Evolutionary conservation across 2,888 invertebrate genomes (phyloP).

Genomic region (Calameuta idolon): DNA sequence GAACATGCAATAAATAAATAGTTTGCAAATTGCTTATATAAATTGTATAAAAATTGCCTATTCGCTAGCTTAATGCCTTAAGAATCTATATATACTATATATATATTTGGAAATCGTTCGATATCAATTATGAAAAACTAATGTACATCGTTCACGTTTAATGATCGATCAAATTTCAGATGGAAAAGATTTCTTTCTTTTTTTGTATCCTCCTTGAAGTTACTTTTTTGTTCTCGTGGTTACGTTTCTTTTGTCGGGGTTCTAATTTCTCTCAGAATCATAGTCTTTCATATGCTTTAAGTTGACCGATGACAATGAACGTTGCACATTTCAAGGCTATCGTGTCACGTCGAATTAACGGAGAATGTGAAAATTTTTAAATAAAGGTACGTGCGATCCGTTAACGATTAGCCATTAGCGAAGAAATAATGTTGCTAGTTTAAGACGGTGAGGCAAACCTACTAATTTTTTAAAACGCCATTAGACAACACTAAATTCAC

Average conservation of each 20-base stretch:
- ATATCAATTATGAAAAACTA: neutral
- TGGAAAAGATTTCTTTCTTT: neutral
- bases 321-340: neutral
- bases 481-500: neutral
- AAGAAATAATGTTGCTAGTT: neutral
- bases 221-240: neutral
- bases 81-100: constrained; percentile 17
- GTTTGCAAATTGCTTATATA: constrained; percentile 43
- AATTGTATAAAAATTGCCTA: constrained; percentile 52
- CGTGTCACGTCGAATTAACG: neutral
- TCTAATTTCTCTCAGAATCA: neutral
- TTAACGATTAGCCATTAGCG: neutral
- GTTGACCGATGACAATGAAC: neutral
- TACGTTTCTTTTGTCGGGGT: neutral
- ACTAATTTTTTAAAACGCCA: neutral
- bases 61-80: constrained; percentile 44
- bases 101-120: neutral
- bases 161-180: neutral
- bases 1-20: constrained; percentile 45
- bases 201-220: constrained; percentile 4
- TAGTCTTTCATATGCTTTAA: neutral
- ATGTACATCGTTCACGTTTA: neutral
- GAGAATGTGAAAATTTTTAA: neutral
- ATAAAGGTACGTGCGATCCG: neutral
- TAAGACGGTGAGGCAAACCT: neutral